phyloP scores from a whole-genome alignment of 2,888 invertebrate genomes.

The Caenorhabditis doughertyi region DNA sequence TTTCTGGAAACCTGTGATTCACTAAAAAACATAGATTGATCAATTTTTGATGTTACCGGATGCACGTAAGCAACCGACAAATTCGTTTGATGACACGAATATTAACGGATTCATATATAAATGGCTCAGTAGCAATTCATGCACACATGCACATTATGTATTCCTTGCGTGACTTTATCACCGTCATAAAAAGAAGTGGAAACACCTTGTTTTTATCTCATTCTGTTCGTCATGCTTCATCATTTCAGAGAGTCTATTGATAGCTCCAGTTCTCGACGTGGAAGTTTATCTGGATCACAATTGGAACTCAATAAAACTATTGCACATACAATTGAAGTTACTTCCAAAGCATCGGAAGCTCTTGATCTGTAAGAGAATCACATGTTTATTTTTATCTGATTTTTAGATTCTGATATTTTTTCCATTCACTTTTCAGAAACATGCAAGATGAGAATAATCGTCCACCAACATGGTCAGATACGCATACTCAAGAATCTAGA shows the following conservation, averaged over 20 bases:
- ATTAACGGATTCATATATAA: conserved; percentile 47
- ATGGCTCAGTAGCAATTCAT: conserved; percentile 1
- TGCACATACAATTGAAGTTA: conserved; percentile 60
- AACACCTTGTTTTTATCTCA: conserved; percentile 21
- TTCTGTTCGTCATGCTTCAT: conserved; percentile 31
- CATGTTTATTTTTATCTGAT: neutral
- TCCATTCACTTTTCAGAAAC: conserved; percentile 19
- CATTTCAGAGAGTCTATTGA: conserved; percentile 61
- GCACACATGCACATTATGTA: conserved; percentile 39
- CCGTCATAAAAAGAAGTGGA: conserved; percentile 11
- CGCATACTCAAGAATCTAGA: conserved; percentile 27
- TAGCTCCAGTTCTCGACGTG: conserved; percentile 49
- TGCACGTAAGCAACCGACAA: conserved; percentile 35
- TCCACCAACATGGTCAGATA: conserved; percentile 48
- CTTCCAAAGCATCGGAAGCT: conserved; percentile 45
- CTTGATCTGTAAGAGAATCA: conserved; percentile 51
- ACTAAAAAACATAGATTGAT: conserved; percentile 1
- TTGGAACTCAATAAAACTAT: conserved; percentile 62
- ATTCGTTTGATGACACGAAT: conserved; percentile 38
- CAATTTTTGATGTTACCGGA: conserved; percentile 40
- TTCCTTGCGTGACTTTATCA: conserved; percentile 32
- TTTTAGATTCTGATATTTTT: neutral
- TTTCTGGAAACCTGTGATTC: conserved; percentile 30
- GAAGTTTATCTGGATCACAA: conserved; percentile 55
- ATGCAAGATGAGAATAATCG: conserved; percentile 60